Percentiles rank a stretch among this genome's conserved stretches.
These are phyloP conservation scores for Cephus sareptanus DNA, from an alignment of 2,888 invertebrate species.

Conservation along the genomic window DNA sequence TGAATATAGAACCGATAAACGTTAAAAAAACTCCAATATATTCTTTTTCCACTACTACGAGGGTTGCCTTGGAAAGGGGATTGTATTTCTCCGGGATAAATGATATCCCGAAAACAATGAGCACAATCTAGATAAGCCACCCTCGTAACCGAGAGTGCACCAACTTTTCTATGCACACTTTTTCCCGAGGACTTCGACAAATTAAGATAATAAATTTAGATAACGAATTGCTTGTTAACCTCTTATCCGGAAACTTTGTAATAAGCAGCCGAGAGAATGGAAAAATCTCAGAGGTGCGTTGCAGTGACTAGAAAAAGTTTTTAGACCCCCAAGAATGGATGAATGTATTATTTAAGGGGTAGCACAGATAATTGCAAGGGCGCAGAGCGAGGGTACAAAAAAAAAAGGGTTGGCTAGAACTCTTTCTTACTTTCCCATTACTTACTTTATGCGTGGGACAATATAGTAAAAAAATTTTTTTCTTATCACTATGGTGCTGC, in stretches of 20 bases:
- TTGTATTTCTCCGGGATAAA: neutral
- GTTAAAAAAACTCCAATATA: too few species aligned
- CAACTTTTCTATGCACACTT: neutral
- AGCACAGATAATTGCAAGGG: neutral
- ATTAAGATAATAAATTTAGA: constrained; percentile 19
- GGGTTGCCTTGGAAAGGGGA: neutral
- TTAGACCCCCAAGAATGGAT: neutral
- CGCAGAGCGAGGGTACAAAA: neutral
- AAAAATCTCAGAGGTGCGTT: neutral
- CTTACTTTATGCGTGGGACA: neutral
- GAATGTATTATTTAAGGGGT: constrained; percentile 14
- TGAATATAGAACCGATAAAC: too few species aligned
- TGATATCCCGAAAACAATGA: neutral
- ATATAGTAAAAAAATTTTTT: neutral
- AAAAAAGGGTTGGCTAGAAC: neutral
- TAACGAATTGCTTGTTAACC: constrained; percentile 12
- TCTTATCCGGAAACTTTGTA: neutral
- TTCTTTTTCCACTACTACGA: too few species aligned
- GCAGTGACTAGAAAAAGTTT: neutral
- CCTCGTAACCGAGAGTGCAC: too few species aligned
- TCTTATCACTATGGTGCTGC: neutral
- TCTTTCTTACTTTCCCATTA: neutral
- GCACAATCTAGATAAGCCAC: neutral
- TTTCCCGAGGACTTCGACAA: neutral
- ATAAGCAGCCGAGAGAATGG: neutral